Conservation (phyloP, 2,888 invertebrate species). For the Notocelia uddmanniana region DNA sequence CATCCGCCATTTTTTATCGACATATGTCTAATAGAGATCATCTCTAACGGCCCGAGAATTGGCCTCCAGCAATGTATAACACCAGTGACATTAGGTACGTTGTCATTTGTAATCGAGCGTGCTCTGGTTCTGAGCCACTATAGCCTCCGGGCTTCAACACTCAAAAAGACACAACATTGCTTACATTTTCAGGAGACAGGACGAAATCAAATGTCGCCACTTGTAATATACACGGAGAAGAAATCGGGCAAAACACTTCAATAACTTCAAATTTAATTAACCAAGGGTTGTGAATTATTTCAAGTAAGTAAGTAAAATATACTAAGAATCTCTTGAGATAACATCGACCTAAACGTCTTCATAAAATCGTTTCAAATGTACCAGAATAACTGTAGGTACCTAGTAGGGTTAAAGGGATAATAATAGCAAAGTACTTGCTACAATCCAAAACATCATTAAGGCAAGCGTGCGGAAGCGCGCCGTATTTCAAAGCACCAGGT, state of each 20-base stretch:
- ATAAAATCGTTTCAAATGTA: constrained; percentile 11
- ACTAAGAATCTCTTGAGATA: no score
- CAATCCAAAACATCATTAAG: constrained; percentile 34
- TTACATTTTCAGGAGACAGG: constrained; percentile 12
- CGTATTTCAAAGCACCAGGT: constrained; percentile 42
- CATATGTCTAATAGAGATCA: no score
- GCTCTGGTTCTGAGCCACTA: constrained; percentile 9
- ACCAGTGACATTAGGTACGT: neutral
- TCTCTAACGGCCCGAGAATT: no score
- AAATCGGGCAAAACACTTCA: neutral
- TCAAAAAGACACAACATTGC: constrained; percentile 1
- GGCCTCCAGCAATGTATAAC: neutral
- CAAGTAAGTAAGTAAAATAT: neutral
- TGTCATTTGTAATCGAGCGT: constrained; percentile 15
- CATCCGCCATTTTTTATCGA: no score
- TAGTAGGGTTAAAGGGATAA: neutral
- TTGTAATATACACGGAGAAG: constrained; percentile 9
- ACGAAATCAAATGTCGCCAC: neutral
- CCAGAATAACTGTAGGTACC: neutral
- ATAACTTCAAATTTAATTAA: neutral
- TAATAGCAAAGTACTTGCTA: constrained; percentile 23
- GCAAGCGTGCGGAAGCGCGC: constrained; percentile 31
- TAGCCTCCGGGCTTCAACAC: neutral
- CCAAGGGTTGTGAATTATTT: neutral
- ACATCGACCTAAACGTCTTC: neutral